phyloP scores from a whole-genome alignment of 2,888 invertebrate genomes.

The Drosophila suboccidentalis region DNA sequence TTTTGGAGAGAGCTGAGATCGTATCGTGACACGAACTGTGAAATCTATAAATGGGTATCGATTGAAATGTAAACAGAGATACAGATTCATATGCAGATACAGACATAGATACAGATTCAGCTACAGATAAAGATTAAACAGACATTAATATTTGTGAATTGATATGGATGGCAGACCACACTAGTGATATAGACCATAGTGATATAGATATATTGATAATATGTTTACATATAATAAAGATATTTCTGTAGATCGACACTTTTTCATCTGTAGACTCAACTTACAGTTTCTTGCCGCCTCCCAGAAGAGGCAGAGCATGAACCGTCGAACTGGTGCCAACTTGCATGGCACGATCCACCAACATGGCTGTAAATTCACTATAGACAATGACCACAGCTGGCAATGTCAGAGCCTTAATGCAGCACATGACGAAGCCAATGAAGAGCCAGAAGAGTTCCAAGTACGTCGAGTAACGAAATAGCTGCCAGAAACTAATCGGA shows the following conservation, averaged over 20 bases:
- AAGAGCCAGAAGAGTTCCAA: slow-evolving; percentile 87
- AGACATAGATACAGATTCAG: no score
- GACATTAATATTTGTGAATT: neutral
- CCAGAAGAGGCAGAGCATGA: slow-evolving; percentile 87
- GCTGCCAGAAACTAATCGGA: slow-evolving; percentile 76
- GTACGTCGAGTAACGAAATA: slow-evolving; percentile 88
- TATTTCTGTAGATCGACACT: neutral
- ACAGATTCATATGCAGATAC: no score
- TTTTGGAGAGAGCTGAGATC: no score
- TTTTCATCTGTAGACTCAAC: slow-evolving; percentile 34
- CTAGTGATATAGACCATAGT: neutral
- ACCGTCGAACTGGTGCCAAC: slow-evolving; percentile 88
- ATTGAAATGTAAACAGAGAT: no score
- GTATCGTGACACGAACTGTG: no score
- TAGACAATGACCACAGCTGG: slow-evolving; percentile 90
- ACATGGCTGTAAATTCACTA: slow-evolving; percentile 90
- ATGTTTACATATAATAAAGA: neutral
- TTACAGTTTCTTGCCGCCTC: slow-evolving; percentile 88
- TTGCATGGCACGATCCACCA: slow-evolving; percentile 89
- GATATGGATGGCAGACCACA: neutral
- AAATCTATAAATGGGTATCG: no score
- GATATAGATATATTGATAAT: neutral
- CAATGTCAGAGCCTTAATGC: slow-evolving; percentile 88
- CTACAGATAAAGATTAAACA: neutral
- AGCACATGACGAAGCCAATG: slow-evolving; percentile 88